Conservation (phyloP, 2,888 invertebrate species). For the Camponotus fellah region DNA sequence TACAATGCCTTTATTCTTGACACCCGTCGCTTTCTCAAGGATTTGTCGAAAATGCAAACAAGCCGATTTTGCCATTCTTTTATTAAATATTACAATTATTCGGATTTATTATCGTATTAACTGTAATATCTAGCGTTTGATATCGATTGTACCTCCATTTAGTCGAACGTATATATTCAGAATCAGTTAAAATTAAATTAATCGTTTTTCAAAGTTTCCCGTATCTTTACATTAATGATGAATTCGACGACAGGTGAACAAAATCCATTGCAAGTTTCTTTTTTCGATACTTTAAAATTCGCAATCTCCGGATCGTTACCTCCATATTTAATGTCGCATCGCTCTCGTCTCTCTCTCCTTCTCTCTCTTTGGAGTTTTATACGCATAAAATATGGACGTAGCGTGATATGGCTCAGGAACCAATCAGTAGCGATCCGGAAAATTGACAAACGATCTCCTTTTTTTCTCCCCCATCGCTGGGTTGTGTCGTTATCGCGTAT, state of each 20-base stretch:
- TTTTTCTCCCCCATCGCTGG: conserved; percentile 58
- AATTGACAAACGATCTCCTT: conserved; percentile 78
- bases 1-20: conserved; percentile 24
- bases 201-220: neutral
- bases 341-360: neutral
- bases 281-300: conserved; percentile 14
- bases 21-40: neutral
- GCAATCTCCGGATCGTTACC: conserved; percentile 39
- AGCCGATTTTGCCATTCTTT: no score
- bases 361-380: conserved; percentile 32
- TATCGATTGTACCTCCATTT: neutral
- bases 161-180: no score
- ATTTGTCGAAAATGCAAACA: neutral
- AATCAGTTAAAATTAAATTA: conserved; percentile 28
- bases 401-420: conserved; percentile 69
- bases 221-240: conserved; percentile 11
- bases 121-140: neutral
- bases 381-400: conserved; percentile 56
- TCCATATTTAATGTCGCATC: conserved; percentile 28
- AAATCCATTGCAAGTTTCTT: neutral
- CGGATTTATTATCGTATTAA: neutral
- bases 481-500: conserved; percentile 58
- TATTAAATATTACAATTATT: neutral
- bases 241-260: neutral
- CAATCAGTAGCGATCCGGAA: conserved; percentile 76